These are phyloP conservation scores for Rhodeus uyekii DNA, from an alignment of 2,797 vertebrate species.

Conservation along the genomic window DNA sequence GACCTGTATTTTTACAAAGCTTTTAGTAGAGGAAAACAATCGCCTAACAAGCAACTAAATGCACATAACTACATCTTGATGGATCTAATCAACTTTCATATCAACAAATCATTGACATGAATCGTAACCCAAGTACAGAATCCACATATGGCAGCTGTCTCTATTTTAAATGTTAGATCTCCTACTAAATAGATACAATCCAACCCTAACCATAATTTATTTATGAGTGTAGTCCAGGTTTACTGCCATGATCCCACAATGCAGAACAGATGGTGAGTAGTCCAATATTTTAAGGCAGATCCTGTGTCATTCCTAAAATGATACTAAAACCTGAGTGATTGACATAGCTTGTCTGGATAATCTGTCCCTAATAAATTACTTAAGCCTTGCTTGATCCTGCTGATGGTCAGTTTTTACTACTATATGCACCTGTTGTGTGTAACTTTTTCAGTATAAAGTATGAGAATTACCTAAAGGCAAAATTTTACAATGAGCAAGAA, in stretches of 20 bases:
- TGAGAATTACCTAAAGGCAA: background rate
- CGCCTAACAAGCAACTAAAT: background rate
- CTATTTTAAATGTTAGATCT: constrained; percentile 51
- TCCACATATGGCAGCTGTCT: constrained; percentile 52
- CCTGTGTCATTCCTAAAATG: constrained; percentile 56
- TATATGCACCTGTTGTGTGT: background rate
- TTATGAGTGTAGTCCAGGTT: constrained; percentile 53
- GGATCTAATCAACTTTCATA: constrained; percentile 41
- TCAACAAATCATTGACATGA: constrained; percentile 45
- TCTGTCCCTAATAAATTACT: constrained; percentile 51
- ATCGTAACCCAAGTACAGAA: constrained; percentile 47
- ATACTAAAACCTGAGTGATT: constrained; percentile 52
- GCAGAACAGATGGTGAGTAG: constrained; percentile 55
- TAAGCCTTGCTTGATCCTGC: constrained; percentile 24
- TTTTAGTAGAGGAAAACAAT: background rate
- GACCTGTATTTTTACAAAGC: background rate
- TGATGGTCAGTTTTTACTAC: background rate
- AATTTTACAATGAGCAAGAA: background rate
- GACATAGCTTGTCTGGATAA: constrained; percentile 43
- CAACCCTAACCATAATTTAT: constrained; percentile 55
- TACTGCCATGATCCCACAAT: constrained; percentile 49
- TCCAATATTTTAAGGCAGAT: constrained; percentile 44
- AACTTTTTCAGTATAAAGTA: background rate
- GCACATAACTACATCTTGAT: constrained; percentile 11
- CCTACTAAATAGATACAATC: constrained; percentile 55